Evolutionary conservation across 2,888 invertebrate species (phyloP).

Genomic region (Brachylomia viminalis): DNA sequence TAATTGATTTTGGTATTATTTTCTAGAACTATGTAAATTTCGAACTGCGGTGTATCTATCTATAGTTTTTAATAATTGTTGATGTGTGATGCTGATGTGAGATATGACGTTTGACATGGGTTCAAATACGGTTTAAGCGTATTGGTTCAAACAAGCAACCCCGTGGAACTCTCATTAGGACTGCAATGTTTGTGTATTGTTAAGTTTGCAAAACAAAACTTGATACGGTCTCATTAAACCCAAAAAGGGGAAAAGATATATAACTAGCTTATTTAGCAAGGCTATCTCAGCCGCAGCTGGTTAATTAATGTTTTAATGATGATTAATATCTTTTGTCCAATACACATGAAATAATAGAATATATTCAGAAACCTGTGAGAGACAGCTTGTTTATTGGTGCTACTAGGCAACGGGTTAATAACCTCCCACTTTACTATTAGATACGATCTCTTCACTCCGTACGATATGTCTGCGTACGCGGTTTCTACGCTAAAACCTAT

Average conservation of each 20-base stretch:
- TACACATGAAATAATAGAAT: background rate
- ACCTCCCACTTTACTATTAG: conserved; percentile 41
- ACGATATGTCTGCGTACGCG: conserved; percentile 11
- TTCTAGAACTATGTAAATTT: background rate
- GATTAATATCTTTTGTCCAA: conserved; percentile 5
- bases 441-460: conserved; percentile 13
- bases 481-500: conserved; percentile 14
- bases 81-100: background rate
- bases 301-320: conserved; percentile 20
- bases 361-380: conserved; percentile 7
- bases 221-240: background rate
- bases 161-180: background rate
- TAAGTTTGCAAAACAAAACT: background rate
- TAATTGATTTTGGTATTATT: background rate
- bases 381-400: conserved; percentile 39
- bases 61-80: background rate
- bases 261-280: background rate
- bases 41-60: background rate
- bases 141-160: conserved; percentile 12
- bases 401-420: conserved; percentile 57
- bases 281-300: background rate
- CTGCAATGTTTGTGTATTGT: background rate
- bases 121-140: no score
- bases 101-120: background rate
- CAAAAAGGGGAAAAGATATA: background rate